These are phyloP conservation scores for Timandra comae DNA, from an alignment of 2,888 invertebrate species.

Conservation along the genomic window DNA sequence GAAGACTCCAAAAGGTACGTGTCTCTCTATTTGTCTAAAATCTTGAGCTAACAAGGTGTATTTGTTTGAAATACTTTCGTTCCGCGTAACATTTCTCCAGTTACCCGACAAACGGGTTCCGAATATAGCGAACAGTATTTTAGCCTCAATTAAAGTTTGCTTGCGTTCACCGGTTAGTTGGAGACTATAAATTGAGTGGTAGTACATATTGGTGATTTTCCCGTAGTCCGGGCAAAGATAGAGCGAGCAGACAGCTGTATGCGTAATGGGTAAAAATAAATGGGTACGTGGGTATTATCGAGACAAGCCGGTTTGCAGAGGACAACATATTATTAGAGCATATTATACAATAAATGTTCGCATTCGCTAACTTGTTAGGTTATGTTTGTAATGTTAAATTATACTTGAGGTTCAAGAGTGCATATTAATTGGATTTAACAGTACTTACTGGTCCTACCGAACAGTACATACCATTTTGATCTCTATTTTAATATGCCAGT, in stretches of 20 bases:
- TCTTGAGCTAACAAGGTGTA: no score
- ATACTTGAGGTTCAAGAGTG: no score
- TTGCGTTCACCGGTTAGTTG: slow-evolving; percentile 9
- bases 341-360: slow-evolving; percentile 40
- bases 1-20: slow-evolving; percentile 57
- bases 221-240: slow-evolving; percentile 61
- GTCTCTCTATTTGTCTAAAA: slow-evolving; percentile 24
- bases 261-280: slow-evolving; percentile 76
- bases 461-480: no score
- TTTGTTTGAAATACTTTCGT: slow-evolving; percentile 30
- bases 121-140: slow-evolving; percentile 57
- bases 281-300: slow-evolving; percentile 64
- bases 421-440: no score
- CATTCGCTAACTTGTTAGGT: slow-evolving; percentile 18
- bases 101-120: slow-evolving; percentile 50
- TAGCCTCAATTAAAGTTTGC: slow-evolving; percentile 26
- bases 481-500: no score
- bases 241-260: slow-evolving; percentile 60
- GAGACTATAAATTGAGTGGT: slow-evolving; percentile 25
- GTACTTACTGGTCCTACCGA: no score
- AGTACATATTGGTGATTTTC: slow-evolving; percentile 47
- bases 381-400: slow-evolving; percentile 21
- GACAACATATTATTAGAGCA: slow-evolving; percentile 68
- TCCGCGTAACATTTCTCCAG: slow-evolving; percentile 48
- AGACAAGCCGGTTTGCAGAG: slow-evolving; percentile 69